Base-by-base conservation (phyloP, 2,888 invertebrate genomes). In the Tetranychus truncatus region DNA sequence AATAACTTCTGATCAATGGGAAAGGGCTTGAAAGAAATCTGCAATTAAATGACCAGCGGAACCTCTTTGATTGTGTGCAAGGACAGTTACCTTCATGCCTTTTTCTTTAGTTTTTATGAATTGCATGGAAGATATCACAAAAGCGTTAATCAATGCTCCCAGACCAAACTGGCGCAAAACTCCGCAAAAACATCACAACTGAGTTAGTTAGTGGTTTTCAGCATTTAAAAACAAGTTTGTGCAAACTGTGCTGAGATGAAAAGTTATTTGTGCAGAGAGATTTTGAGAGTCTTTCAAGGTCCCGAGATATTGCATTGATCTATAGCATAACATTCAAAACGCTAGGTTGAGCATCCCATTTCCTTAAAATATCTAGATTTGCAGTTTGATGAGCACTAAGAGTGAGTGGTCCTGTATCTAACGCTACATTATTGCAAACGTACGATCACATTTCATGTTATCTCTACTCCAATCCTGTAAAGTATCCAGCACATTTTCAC, bases 111-210 rank as follows among this genome's bases (percentile, higher is more conserved):
- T 67, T 8, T 21, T 71, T 65, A n/a, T n/a, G n/a, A 9, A 85
- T 66, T 83, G 86, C 72, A 83, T 85, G 74, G 86, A 85, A 85
- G 78, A 66, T 76, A 74, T 74, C 45, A 45, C 76, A 8, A 45
- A 76, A 0, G 45, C 9, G 46, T 74, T 45, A 1, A 76, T 65
- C 76, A 76, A 8, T 34, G 8, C 3, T 1, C 1, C 76, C 76
- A 18, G 15, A 71, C 7, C 46, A 76, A 20, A 65, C 34, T 0
- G 24, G 24, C 11, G 45, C 20, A 2, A 15, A 4, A 0, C 1
- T 0, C 74, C 74, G 66, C 76, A n/a, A n/a, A 76, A 18, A 65
- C 1, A 8, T 65, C 71, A 71, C 76, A n/a, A 76, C 1, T 1
- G 5, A 0, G 11, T 6, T 34, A 15, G n/a, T 45, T 72, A 6